A percentile compares a stretch with the other conserved stretches of the same genome.
These are phyloP conservation scores for Scopus umbretta DNA, from an alignment of 2,113 vertebrate species.

Conservation along the genomic window DNA sequence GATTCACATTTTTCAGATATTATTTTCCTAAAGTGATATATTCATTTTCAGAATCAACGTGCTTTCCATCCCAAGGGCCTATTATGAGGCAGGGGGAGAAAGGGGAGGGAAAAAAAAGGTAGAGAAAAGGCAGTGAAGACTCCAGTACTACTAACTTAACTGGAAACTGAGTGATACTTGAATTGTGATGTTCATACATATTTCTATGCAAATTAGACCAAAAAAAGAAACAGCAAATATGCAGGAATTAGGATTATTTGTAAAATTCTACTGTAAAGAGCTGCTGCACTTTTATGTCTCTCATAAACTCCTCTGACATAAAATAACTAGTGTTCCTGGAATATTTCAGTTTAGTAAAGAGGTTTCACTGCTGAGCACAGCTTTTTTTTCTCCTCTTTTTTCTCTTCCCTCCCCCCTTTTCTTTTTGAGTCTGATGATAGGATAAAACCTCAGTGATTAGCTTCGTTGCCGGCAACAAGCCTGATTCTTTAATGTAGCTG, in stretches of 20 bases:
- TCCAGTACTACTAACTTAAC: neutral
- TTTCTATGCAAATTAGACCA: neutral
- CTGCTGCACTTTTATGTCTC: neutral
- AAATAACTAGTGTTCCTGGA: neutral
- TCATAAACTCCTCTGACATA: neutral
- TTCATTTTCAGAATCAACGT: neutral
- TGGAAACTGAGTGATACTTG: neutral
- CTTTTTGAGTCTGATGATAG: neutral
- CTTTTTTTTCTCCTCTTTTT: neutral
- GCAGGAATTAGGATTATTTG: neutral
- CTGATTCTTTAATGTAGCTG: constrained; percentile 60
- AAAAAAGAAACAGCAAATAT: neutral
- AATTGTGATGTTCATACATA: neutral
- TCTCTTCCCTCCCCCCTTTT: neutral
- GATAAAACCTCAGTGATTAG: constrained; percentile 55
- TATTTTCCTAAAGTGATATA: neutral
- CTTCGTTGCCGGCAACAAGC: constrained; percentile 29
- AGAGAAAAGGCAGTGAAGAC: neutral
- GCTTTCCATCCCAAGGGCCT: neutral
- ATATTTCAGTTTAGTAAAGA: constrained; percentile 1
- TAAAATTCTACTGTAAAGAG: neutral
- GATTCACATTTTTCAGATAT: neutral
- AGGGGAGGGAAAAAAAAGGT: neutral
- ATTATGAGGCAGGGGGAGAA: neutral
- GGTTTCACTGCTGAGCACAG: neutral